phyloP scores from a whole-genome alignment of 2,113 vertebrate species.

The Aphyosemion australe region DNA sequence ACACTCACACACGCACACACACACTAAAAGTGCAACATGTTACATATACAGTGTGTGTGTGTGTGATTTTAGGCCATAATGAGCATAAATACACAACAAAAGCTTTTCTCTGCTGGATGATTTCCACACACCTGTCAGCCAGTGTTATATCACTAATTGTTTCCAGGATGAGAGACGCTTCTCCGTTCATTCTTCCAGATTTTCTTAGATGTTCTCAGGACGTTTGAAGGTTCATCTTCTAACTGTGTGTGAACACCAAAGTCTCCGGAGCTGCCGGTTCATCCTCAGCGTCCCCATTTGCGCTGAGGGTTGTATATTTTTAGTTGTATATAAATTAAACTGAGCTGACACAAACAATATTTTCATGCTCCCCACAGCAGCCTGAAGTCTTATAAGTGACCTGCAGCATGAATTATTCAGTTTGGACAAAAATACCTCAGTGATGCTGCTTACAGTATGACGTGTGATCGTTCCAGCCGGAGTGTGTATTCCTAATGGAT shows the following conservation, averaged over 20 bases:
- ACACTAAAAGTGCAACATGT: not conserved
- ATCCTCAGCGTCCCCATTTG: not conserved
- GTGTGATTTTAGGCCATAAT: not conserved
- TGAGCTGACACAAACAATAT: constrained; percentile 34
- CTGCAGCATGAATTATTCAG: constrained; percentile 33
- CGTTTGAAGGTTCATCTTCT: not conserved
- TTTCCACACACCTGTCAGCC: too few species aligned
- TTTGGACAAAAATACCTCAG: constrained; percentile 25
- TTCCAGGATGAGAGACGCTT: not conserved
- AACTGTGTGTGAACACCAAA: not conserved
- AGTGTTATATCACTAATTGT: constrained; percentile 1
- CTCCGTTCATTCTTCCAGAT: not conserved
- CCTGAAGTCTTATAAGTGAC: constrained; percentile 27
- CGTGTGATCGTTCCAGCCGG: not conserved
- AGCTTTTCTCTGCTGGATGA: not conserved
- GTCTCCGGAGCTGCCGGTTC: constrained; percentile 15
- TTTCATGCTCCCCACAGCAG: constrained; percentile 16
- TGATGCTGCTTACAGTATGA: not conserved
- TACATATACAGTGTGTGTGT: not conserved
- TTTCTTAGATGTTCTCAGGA: not conserved
- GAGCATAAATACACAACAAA: constrained; percentile 30
- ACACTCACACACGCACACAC: not conserved
- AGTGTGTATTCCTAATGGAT: not conserved
- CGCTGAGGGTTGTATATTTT: constrained; percentile 35
- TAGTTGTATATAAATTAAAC: constrained; percentile 28